These are phyloP conservation scores for Alitta virens DNA, from an alignment of 2,888 invertebrate species.

Conservation along the genomic window DNA sequence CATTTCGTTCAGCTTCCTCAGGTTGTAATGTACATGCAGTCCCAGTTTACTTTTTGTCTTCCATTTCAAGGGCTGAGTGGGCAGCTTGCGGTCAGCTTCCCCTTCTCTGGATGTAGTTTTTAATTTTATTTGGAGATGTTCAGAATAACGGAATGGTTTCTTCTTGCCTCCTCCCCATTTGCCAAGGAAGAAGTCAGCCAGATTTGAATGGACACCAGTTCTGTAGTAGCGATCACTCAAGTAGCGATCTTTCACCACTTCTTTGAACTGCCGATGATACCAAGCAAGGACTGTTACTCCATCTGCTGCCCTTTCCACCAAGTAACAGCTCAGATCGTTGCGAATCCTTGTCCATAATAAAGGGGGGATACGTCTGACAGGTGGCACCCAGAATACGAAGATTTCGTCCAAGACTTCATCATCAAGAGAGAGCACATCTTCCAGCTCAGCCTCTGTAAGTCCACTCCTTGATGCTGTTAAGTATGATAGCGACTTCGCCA, in stretches of 20 bases:
- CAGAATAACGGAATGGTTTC: slow-evolving; percentile 38
- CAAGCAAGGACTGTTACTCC: slow-evolving; percentile 24
- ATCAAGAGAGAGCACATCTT: slow-evolving; percentile 31
- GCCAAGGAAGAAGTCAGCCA: slow-evolving; percentile 44
- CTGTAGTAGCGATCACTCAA: not conserved
- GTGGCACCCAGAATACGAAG: slow-evolving; percentile 33
- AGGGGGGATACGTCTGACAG: slow-evolving; percentile 35
- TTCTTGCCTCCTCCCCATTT: slow-evolving; percentile 36
- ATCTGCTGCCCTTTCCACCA: slow-evolving; percentile 28
- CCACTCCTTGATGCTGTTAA: slow-evolving; percentile 29
- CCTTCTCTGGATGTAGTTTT: slow-evolving; percentile 25
- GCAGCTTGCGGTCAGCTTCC: slow-evolving; percentile 37
- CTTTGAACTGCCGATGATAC: slow-evolving; percentile 30
- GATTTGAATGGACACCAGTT: slow-evolving; percentile 27
- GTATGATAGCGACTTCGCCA: slow-evolving; percentile 24
- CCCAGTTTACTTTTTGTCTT: slow-evolving; percentile 8
- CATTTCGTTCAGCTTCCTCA: slow-evolving; percentile 41
- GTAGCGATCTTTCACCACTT: slow-evolving; percentile 18
- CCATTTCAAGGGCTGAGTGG: slow-evolving; percentile 36
- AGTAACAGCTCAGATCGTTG: slow-evolving; percentile 21
- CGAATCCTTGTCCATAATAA: slow-evolving; percentile 25
- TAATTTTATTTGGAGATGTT: slow-evolving; percentile 26
- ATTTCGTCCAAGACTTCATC: slow-evolving; percentile 28
- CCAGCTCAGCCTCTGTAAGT: slow-evolving; percentile 27
- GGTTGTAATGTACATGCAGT: slow-evolving; percentile 32